Evolutionary conservation across 2,888 invertebrate species (phyloP).

Genomic region (Buathra laborator): DNA sequence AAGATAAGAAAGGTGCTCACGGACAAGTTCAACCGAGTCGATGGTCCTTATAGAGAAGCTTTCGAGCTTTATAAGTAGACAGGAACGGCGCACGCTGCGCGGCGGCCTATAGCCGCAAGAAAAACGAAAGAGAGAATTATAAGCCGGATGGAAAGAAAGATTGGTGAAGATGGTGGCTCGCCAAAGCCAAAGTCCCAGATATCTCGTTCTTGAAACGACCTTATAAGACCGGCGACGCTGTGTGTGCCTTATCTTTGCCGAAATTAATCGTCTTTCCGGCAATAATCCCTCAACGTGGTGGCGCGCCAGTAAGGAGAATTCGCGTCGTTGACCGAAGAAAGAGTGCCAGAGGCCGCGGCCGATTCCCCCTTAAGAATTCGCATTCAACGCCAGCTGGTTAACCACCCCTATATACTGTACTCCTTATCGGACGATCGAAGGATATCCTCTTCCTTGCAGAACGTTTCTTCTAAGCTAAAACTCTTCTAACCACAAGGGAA

Average conservation of each 20-base stretch:
- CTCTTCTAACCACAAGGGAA: neutral
- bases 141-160: conserved; percentile 37
- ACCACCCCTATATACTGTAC: conserved; percentile 32
- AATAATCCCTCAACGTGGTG: conserved; percentile 66
- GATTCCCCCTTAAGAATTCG: neutral
- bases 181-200: conserved; percentile 24
- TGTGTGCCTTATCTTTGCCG: conserved; percentile 69
- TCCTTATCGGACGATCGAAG: conserved; percentile 42
- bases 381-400: neutral
- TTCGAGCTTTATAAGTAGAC: neutral
- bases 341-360: neutral
- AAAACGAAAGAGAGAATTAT: conserved; percentile 33
- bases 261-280: conserved; percentile 73
- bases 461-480: conserved; percentile 7
- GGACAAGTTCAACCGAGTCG: neutral
- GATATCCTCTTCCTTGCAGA: conserved; percentile 1
- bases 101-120: neutral
- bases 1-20: conserved; percentile 51
- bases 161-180: conserved; percentile 32
- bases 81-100: neutral
- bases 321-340: conserved; percentile 23
- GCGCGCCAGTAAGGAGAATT: conserved; percentile 29
- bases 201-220: conserved; percentile 57
- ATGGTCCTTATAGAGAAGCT: neutral
- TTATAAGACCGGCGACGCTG: conserved; percentile 47